Evolutionary conservation across 2,113 vertebrate genomes (phyloP).

Genomic region (Anoura caudifer): DNA sequence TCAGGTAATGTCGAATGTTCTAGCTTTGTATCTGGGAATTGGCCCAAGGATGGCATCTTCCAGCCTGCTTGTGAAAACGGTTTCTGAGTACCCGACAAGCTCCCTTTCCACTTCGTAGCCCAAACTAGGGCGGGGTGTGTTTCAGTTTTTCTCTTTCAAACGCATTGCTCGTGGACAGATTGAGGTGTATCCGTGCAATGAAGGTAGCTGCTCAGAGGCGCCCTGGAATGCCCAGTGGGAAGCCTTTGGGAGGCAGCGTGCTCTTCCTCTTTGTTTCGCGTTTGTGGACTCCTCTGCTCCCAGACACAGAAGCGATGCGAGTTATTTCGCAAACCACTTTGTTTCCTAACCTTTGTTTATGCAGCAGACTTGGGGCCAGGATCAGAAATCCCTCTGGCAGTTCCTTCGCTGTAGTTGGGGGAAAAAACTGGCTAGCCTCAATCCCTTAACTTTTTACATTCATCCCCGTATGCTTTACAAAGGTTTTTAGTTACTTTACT

Average conservation of each 20-base stretch:
- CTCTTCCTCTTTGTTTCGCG: neutral
- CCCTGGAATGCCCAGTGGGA: rapidly evolving
- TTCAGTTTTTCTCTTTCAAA: neutral
- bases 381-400: slow-evolving; percentile 50
- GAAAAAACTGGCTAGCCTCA: slow-evolving; percentile 45
- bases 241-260: neutral
- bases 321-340: slow-evolving; percentile 54
- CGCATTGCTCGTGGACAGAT: neutral
- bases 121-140: neutral
- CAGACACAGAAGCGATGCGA: slow-evolving; percentile 46
- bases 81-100: neutral
- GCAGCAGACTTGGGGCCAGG: slow-evolving; percentile 59
- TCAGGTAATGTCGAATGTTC: slow-evolving; percentile 81
- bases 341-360: slow-evolving; percentile 69
- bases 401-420: slow-evolving; percentile 62
- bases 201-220: neutral
- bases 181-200: neutral
- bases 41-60: neutral
- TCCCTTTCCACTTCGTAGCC: neutral
- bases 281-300: slow-evolving; percentile 37
- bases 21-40: neutral
- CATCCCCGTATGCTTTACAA: neutral
- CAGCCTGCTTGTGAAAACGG: neutral
- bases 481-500: slow-evolving; percentile 42
- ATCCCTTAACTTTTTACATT: slow-evolving; percentile 49